These are phyloP conservation scores for Phylloscopus collybita DNA, from an alignment of 2,797 vertebrate species.

Conservation along the genomic window DNA sequence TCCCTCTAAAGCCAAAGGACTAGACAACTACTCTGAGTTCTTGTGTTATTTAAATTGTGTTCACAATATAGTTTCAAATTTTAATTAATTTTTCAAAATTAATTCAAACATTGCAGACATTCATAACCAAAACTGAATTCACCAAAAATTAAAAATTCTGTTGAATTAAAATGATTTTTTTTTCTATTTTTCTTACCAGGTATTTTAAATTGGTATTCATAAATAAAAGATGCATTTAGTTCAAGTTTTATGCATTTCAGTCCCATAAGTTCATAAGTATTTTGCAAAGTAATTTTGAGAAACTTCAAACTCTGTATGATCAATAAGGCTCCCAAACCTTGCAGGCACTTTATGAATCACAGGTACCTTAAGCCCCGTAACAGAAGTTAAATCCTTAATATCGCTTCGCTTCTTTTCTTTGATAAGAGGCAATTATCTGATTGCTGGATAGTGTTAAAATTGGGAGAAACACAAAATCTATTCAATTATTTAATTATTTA, in stretches of 20 bases:
- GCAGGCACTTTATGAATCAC: background rate
- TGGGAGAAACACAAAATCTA: background rate
- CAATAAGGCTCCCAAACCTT: background rate
- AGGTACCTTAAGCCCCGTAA: background rate
- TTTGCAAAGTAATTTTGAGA: constrained; percentile 30
- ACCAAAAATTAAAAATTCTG: background rate
- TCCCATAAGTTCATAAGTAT: constrained; percentile 30
- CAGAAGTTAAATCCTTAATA: background rate
- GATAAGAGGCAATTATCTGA: background rate
- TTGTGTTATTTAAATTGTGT: background rate
- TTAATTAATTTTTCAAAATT: background rate
- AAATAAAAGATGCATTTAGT: constrained; percentile 54
- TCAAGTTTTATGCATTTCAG: constrained; percentile 27
- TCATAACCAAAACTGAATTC: background rate
- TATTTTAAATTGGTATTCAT: background rate
- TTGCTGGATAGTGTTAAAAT: background rate
- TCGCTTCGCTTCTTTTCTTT: background rate
- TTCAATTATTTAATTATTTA: background rate
- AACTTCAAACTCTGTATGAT: background rate
- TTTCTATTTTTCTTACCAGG: background rate
- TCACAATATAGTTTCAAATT: background rate
- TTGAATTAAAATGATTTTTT: background rate
- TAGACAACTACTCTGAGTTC: background rate
- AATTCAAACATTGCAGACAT: background rate
- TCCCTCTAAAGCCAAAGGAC: background rate